Evolutionary conservation across 2,113 vertebrate species (phyloP), one percentile per base, ranked within the genome.

Genomic region (Cynoglossus semilaevis): DNA sequence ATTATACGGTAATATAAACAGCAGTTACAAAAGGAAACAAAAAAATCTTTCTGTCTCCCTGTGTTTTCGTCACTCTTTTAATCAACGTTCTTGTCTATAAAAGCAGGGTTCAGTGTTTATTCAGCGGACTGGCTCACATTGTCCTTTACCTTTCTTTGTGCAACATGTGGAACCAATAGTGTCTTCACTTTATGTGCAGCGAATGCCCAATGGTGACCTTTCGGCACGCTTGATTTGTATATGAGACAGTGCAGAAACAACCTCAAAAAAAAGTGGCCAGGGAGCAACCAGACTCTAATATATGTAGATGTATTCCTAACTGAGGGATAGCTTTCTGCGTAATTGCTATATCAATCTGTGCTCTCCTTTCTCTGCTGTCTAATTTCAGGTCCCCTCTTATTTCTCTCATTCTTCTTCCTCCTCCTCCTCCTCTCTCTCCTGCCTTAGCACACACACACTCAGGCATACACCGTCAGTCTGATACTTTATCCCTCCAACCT

Each of bases 261-360:
- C 66, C 63, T 71, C 75, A 58, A 58, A 76, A 67, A 62, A 64
- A 62, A 17, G 62, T 74, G 72, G 72, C 71, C 56, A 58, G 72
- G 77, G 67, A 87, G 51, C 72, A 72, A 69, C 70, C 49, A 35
- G 15, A 38, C 57, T 76, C 61, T 91, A 87, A 91, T 89, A 78
- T 88, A 89, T 90, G 86, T 63, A 91, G 77, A 91, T 90, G 83
- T 82, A 90, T 91, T 91, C 84, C 64, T 79, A 85, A 78, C 86
- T 79, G 81, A 84, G 80, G 70, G 82, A 86, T 83, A 72, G 83
- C 74, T 79, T 88, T 87, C 72, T 75, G 73, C 76, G 72, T 87
- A 91, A 91, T 89, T 88, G 85, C 87, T 81, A 76, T 89, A 90
- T 90, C 86, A 90, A 84, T 89, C 87, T 86, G 68, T 75, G 72